Evolutionary conservation across 2,888 invertebrate genomes (phyloP).

Genomic region (Cylindroiulus punctatus): DNA sequence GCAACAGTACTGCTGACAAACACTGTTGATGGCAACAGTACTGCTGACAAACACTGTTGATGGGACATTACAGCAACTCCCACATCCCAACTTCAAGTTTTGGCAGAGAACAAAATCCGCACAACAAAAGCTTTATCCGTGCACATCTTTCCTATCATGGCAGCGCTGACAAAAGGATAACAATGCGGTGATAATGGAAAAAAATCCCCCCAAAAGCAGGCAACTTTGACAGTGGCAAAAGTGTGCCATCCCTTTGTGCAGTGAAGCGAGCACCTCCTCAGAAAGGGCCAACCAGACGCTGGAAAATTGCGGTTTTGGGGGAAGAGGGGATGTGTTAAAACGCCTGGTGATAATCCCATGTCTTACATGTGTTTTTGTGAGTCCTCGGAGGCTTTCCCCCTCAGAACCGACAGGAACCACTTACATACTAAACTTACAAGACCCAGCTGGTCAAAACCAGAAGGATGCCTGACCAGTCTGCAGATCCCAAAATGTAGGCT

Average conservation of each 20-base stretch:
- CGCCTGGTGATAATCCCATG: background rate
- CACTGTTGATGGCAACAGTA: too few relatives aligned
- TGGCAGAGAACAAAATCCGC: background rate
- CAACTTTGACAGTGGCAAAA: background rate
- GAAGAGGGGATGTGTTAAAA: too few relatives aligned
- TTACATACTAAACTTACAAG: too few relatives aligned
- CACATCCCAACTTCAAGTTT: too few relatives aligned
- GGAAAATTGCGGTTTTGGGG: background rate
- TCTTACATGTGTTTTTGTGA: background rate
- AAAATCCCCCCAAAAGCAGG: background rate
- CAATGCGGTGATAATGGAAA: background rate
- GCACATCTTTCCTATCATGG: background rate
- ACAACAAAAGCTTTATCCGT: background rate
- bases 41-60: too few relatives aligned
- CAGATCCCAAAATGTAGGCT: too few relatives aligned
- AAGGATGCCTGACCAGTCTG: too few relatives aligned
- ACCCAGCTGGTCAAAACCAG: too few relatives aligned
- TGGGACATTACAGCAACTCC: too few relatives aligned
- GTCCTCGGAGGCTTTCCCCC: too few relatives aligned
- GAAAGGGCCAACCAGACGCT: background rate
- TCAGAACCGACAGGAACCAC: too few relatives aligned
- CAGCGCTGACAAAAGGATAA: background rate
- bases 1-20: too few relatives aligned
- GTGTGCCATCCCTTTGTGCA: background rate
- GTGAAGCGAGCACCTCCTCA: background rate